Evolutionary conservation across 2,797 vertebrate species (phyloP), one percentile per base, ranked within the genome.

Genomic region (Nyctalus aviator): DNA sequence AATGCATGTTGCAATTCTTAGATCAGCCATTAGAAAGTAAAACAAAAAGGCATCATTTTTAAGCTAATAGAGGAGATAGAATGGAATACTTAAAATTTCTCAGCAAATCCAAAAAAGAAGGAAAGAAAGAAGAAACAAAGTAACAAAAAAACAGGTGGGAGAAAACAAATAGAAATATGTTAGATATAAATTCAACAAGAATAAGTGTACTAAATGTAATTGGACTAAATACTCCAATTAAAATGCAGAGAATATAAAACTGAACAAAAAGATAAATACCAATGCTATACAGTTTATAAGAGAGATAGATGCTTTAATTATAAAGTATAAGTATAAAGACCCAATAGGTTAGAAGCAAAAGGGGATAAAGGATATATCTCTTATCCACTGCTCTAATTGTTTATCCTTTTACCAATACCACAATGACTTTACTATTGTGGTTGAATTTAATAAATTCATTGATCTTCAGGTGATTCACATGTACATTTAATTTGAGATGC

Each of bases 231-330:
- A 90, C 3, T 89, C 79, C 17, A 84, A 35, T 79, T 92, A 53
- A 71, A 62, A 96, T 32, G 6, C 59, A 94, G 41, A 95, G 44
- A 79, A 94, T 84, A 69, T 88, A 13, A 92, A 92, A 76, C 23
- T 57, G 17, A 55, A 46, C 84, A 46, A 81, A 88, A 91, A 35
- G 20, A 72, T 1, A 92, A 81, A 50, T 88, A 82, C 14, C 18
- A 89, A 46, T 15, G 55, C 32, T 68, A 37, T 55, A 59, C 2
- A 92, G 21, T 62, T 94, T 68, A 59, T 73, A 41, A 77, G 68
- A 89, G n/a, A 89, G 6, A 79, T 77, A 89, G 6, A 79, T 77
- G 27, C 17, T 84, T 93, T 84, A 93, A 27, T 23, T 13, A 37
- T 64, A 59, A 37, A 81, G 68, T 44, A 55, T 69, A 66, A 81